Evolutionary conservation across 2,797 vertebrate genomes (phyloP).

Genomic region (Echeneis naucrates): DNA sequence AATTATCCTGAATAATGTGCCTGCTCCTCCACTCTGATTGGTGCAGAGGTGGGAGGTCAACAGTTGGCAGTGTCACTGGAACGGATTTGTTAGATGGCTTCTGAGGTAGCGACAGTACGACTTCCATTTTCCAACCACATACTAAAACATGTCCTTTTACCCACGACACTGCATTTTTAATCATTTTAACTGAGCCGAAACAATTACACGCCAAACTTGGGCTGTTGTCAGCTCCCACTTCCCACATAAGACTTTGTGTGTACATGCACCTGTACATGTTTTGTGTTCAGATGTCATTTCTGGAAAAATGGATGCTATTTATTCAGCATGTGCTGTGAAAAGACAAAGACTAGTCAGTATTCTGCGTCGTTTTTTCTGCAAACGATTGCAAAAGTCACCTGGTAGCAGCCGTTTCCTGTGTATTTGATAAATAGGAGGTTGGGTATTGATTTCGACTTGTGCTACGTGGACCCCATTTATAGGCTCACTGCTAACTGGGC

Average conservation of each 20-base stretch:
- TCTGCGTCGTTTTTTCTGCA: background rate
- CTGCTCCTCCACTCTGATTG: constrained; percentile 63
- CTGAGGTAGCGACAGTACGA: constrained; percentile 48
- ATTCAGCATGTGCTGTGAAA: constrained; percentile 22
- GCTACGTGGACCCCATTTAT: constrained; percentile 10
- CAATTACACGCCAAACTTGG: constrained; percentile 34
- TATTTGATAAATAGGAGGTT: background rate
- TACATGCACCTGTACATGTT: constrained; percentile 23
- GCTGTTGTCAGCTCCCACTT: constrained; percentile 14
- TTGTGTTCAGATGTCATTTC: constrained; percentile 29
- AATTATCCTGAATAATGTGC: constrained; percentile 77
- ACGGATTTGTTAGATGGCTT: constrained; percentile 62
- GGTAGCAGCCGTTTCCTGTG: background rate
- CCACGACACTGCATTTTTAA: constrained; percentile 16
- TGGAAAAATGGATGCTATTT: constrained; percentile 18
- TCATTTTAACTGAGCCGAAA: constrained; percentile 27
- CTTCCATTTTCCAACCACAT: constrained; percentile 42
- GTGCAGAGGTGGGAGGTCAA: constrained; percentile 57
- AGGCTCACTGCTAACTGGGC: constrained; percentile 27
- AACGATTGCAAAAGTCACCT: constrained; percentile 9
- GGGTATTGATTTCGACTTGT: background rate
- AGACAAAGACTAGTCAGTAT: background rate
- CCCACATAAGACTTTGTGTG: constrained; percentile 12
- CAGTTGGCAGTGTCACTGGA: constrained; percentile 50
- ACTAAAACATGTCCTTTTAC: constrained; percentile 30